A percentile compares a stretch with the other conserved stretches of the same genome.
Evolutionary conservation across 2,888 invertebrate genomes (phyloP).

Genomic region (Esperia sulphurella): DNA sequence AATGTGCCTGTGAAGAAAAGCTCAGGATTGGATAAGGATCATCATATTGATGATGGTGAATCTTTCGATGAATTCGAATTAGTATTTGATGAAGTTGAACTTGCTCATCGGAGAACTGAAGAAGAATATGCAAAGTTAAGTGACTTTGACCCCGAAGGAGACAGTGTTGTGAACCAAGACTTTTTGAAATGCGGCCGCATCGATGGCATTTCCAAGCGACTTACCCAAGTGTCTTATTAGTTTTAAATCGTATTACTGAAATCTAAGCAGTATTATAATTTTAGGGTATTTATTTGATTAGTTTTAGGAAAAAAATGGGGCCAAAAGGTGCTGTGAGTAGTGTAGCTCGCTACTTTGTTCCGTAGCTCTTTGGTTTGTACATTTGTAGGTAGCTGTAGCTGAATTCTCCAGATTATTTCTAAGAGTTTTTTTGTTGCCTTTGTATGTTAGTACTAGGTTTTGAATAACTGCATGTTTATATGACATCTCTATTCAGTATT

Average conservation of each 20-base stretch:
- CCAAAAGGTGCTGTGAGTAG: conserved; percentile 67
- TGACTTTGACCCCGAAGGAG: neutral
- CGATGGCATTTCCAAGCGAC: conserved; percentile 24
- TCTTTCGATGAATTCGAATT: neutral
- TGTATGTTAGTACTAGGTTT: conserved; percentile 19
- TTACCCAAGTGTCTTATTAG: conserved; percentile 48
- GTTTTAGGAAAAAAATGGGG: conserved; percentile 47
- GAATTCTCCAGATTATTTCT: conserved; percentile 13
- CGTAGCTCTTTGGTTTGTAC: conserved; percentile 50
- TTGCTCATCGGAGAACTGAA: neutral
- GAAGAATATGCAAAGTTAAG: neutral
- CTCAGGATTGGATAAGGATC: neutral
- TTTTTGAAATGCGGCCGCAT: conserved; percentile 15
- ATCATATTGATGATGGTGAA: neutral
- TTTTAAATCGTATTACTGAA: conserved; percentile 32
- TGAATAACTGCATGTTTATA: conserved; percentile 11
- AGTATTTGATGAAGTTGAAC: neutral
- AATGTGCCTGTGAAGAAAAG: conserved; percentile 55
- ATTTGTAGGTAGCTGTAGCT: conserved; percentile 8
- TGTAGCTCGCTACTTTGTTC: conserved; percentile 39
- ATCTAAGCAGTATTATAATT: conserved; percentile 64
- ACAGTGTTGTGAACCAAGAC: conserved; percentile 2
- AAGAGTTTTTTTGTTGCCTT: conserved; percentile 10
- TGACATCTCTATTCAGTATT: conserved; percentile 52
- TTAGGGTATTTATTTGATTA: conserved; percentile 55